Evolutionary conservation across 2,888 invertebrate species (phyloP).

Genomic region (Acrobeloides nanus): DNA sequence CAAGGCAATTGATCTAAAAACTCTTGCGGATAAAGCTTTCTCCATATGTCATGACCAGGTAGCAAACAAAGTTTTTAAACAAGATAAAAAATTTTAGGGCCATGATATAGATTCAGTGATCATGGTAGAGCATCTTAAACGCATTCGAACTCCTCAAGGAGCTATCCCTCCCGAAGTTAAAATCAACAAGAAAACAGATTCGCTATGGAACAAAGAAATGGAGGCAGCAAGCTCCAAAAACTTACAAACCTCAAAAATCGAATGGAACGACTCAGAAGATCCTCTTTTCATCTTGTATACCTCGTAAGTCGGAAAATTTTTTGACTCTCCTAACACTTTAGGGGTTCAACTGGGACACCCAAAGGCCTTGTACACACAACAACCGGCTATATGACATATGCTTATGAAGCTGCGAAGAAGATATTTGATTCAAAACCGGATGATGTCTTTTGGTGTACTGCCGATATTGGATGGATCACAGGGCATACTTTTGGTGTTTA

Average conservation of each 20-base stretch:
- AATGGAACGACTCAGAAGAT: slow-evolving; percentile 92
- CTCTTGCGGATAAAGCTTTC: slow-evolving; percentile 69
- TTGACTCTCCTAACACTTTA: slow-evolving; percentile 2
- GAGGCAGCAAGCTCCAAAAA: slow-evolving; percentile 67
- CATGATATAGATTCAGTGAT: slow-evolving; percentile 55
- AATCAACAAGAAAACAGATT: slow-evolving; percentile 2
- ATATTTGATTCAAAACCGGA: slow-evolving; percentile 68
- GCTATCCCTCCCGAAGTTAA: slow-evolving; percentile 7
- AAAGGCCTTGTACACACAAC: slow-evolving; percentile 91
- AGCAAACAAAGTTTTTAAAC: not conserved
- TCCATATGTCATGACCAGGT: slow-evolving; percentile 16
- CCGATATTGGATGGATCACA: slow-evolving; percentile 66
- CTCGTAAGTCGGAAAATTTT: slow-evolving; percentile 7
- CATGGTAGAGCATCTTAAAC: slow-evolving; percentile 76
- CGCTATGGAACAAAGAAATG: slow-evolving; percentile 75
- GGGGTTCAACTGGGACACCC: slow-evolving; percentile 89
- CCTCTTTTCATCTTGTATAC: slow-evolving; percentile 92
- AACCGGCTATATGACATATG: slow-evolving; percentile 86
- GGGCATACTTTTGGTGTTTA: slow-evolving; percentile 68
- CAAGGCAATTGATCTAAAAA: slow-evolving; percentile 79
- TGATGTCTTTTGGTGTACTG: slow-evolving; percentile 74
- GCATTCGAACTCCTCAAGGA: slow-evolving; percentile 59
- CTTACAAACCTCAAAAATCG: slow-evolving; percentile 68
- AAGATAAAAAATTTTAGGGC: not conserved
- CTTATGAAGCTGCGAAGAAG: slow-evolving; percentile 74